phyloP scores from a whole-genome alignment of 2,113 vertebrate genomes.

The Amphiprion percula region DNA sequence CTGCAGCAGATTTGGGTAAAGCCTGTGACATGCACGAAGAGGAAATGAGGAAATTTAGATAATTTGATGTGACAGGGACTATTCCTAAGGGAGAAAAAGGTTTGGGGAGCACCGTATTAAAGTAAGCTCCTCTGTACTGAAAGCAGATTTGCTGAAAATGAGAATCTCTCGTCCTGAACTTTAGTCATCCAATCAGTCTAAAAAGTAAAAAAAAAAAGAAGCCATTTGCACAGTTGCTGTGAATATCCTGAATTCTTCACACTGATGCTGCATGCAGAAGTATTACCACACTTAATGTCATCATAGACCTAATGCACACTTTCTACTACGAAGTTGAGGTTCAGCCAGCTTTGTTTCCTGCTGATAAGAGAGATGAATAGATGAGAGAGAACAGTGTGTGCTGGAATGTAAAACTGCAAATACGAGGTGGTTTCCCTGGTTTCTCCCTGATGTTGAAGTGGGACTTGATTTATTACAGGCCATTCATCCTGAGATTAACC shows the following conservation, averaged over 20 bases:
- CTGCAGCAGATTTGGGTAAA: neutral
- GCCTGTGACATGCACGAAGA: neutral
- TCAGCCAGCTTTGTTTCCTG: slow-evolving; percentile 11
- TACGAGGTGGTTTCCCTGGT: slow-evolving; percentile 25
- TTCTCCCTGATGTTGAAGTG: slow-evolving; percentile 44
- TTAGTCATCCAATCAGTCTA: neutral
- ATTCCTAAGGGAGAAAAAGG: slow-evolving; percentile 22
- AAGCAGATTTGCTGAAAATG: slow-evolving; percentile 29
- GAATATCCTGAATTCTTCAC: slow-evolving; percentile 6
- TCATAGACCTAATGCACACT: slow-evolving; percentile 20
- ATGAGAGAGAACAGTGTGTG: slow-evolving; percentile 28
- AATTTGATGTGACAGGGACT: slow-evolving; percentile 25
- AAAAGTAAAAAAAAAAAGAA: neutral
- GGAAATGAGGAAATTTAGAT: slow-evolving; percentile 28
- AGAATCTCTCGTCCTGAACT: slow-evolving; percentile 22
- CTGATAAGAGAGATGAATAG: slow-evolving; percentile 35
- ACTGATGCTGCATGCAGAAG: neutral
- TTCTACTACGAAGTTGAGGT: neutral
- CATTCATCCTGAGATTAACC: slow-evolving; percentile 63
- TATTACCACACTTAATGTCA: slow-evolving; percentile 22
- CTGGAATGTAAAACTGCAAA: slow-evolving; percentile 49
- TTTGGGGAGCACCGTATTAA: slow-evolving; percentile 26
- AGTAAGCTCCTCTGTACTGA: slow-evolving; percentile 8
- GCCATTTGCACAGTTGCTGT: slow-evolving; percentile 6
- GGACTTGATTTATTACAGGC: slow-evolving; percentile 68